Conservation (phyloP, 2,888 invertebrate genomes). For the Gastracanthus pulcherrimus region DNA sequence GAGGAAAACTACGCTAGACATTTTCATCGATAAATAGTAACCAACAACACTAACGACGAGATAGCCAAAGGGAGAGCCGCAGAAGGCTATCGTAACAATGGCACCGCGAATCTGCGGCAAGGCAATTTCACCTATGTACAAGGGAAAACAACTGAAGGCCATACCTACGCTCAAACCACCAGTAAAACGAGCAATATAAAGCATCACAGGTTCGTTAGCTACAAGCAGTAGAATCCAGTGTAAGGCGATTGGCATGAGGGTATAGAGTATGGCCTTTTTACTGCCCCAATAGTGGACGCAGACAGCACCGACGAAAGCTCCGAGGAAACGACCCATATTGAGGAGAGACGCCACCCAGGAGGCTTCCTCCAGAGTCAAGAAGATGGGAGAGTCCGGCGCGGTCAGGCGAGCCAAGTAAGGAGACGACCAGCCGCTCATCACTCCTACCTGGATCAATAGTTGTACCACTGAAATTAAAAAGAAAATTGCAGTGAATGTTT, state of each 20-base stretch:
- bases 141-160: conserved; percentile 65
- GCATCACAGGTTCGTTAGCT: conserved; percentile 59
- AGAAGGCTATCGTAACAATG: conserved; percentile 66
- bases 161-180: conserved; percentile 66
- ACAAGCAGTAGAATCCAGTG: conserved; percentile 63
- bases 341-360: conserved; percentile 69
- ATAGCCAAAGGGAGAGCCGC: conserved; percentile 67
- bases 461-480: conserved; percentile 27
- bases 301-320: conserved; percentile 63
- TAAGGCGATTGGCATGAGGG: conserved; percentile 59
- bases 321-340: conserved; percentile 66
- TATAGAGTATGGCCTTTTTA: conserved; percentile 63
- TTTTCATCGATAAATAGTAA: conserved; percentile 63
- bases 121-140: conserved; percentile 68
- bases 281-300: conserved; percentile 64
- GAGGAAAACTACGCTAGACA: conserved; percentile 64
- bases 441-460: conserved; percentile 36
- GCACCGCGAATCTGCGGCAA: conserved; percentile 69
- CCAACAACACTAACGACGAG: conserved; percentile 69
- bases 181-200: conserved; percentile 61
- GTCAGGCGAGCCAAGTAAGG: conserved; percentile 65
- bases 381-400: conserved; percentile 58
- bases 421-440: conserved; percentile 65
- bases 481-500: neutral
- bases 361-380: conserved; percentile 62